These are phyloP conservation scores for Tenebrosternarchus preto DNA, from an alignment of 2,113 vertebrate genomes.

Conservation along the genomic window DNA sequence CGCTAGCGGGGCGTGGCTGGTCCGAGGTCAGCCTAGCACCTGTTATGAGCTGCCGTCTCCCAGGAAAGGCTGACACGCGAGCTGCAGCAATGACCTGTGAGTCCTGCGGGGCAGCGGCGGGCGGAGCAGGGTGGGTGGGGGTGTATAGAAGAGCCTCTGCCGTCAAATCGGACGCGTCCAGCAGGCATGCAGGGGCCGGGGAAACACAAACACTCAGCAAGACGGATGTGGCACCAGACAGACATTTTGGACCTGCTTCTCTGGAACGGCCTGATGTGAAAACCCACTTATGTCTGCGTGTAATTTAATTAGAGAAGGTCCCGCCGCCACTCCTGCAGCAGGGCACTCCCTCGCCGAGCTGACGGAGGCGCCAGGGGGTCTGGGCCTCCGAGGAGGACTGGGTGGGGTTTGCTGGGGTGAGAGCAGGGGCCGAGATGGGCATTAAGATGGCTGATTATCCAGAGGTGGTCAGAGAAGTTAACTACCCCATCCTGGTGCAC, in stretches of 20 bases:
- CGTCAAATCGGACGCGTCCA: slow-evolving; percentile 33
- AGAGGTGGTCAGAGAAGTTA: neutral
- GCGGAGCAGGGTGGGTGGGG: neutral
- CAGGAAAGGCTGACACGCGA: slow-evolving; percentile 33
- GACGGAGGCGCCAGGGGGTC: slow-evolving; percentile 64
- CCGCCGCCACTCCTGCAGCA: slow-evolving; percentile 57
- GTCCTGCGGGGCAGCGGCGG: slow-evolving; percentile 30
- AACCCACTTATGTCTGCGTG: slow-evolving; percentile 70
- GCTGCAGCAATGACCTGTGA: slow-evolving; percentile 33
- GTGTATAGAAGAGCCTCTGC: no score
- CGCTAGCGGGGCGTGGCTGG: slow-evolving; percentile 18
- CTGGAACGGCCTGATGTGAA: slow-evolving; percentile 68
- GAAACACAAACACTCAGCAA: slow-evolving; percentile 62
- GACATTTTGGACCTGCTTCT: slow-evolving; percentile 64
- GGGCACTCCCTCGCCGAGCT: slow-evolving; percentile 52
- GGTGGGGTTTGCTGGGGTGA: slow-evolving; percentile 48
- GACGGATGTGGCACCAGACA: slow-evolving; percentile 61
- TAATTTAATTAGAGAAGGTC: slow-evolving; percentile 71
- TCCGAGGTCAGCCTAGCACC: slow-evolving; percentile 51
- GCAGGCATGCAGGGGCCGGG: neutral
- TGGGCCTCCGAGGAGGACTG: slow-evolving; percentile 44
- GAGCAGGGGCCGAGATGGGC: slow-evolving; percentile 54
- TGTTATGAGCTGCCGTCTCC: slow-evolving; percentile 50
- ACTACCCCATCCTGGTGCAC: neutral
- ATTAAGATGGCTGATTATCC: slow-evolving; percentile 33